Evolutionary conservation across 2,113 vertebrate species (phyloP).

Genomic region (Python bivittatus): DNA sequence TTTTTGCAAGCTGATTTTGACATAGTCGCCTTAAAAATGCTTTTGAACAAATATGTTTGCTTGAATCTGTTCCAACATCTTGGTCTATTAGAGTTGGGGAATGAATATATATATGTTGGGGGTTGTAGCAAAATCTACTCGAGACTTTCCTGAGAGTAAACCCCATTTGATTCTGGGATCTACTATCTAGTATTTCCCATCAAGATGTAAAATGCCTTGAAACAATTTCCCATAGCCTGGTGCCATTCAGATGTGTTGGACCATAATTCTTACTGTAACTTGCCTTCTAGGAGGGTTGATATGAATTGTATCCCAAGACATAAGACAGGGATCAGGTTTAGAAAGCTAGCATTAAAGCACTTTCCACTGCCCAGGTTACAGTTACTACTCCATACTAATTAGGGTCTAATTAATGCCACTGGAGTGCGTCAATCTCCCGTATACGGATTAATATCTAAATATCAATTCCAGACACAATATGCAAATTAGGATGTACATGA

Average conservation of each 20-base stretch:
- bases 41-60: not conserved
- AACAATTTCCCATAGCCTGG: not conserved
- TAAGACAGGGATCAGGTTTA: not conserved
- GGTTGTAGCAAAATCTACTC: not conserved
- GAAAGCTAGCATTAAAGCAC: not conserved
- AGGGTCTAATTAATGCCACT: not conserved
- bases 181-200: not conserved
- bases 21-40: slow-evolving; percentile 2
- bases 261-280: not conserved
- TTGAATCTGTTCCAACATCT: slow-evolving; percentile 2
- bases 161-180: not conserved
- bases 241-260: not conserved
- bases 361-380: not conserved
- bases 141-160: not conserved
- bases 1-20: not conserved
- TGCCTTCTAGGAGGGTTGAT: not conserved
- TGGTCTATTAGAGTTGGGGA: not conserved
- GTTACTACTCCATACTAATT: not conserved
- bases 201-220: not conserved
- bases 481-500: not conserved
- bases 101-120: not conserved
- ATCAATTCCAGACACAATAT: slow-evolving; percentile 65
- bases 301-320: not conserved
- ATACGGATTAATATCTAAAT: slow-evolving; percentile 60
- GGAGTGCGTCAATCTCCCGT: slow-evolving; percentile 26